Evolutionary conservation across 2,888 invertebrate genomes (phyloP).

Genomic region (Zele albiditarsus): DNA sequence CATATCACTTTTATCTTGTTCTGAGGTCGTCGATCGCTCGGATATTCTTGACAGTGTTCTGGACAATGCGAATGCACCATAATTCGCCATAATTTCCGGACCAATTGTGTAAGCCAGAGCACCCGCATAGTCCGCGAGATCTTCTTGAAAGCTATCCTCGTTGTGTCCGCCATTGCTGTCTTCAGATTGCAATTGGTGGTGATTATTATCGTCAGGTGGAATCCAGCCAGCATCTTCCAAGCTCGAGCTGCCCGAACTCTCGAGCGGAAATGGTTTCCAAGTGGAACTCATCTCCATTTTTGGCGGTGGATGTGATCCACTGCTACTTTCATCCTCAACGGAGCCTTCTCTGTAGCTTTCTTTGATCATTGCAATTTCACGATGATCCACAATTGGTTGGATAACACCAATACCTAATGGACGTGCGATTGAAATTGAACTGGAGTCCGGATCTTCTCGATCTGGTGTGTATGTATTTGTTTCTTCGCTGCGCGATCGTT

Average conservation of each 20-base stretch:
- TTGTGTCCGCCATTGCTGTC: conserved; percentile 68
- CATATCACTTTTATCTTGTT: conserved; percentile 87
- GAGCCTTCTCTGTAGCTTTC: conserved; percentile 61
- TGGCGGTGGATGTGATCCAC: conserved; percentile 68
- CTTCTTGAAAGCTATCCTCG: conserved; percentile 80
- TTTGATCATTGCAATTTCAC: conserved; percentile 65
- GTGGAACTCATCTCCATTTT: conserved; percentile 84
- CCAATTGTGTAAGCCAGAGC: conserved; percentile 83
- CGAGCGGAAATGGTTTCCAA: conserved; percentile 88
- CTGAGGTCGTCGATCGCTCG: conserved; percentile 90
- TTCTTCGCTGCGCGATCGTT: conserved; percentile 86
- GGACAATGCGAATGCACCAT: conserved; percentile 83
- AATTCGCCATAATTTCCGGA: conserved; percentile 82
- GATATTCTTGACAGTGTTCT: conserved; percentile 90
- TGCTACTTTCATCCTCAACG: conserved; percentile 65
- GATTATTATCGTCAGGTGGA: conserved; percentile 75
- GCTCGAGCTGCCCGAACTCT: conserved; percentile 90
- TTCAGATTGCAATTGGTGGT: conserved; percentile 65
- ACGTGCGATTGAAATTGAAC: conserved; percentile 83
- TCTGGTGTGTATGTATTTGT: conserved; percentile 84
- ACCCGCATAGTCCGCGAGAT: conserved; percentile 83
- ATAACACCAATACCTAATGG: conserved; percentile 83
- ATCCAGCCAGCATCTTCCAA: conserved; percentile 89
- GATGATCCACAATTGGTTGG: conserved; percentile 68
- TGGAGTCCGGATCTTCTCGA: conserved; percentile 74